A percentile compares a stretch with the other conserved stretches of the same genome.
phyloP scores from a whole-genome alignment of 2,113 vertebrate genomes.

The Dicrurus megarhynchus region DNA sequence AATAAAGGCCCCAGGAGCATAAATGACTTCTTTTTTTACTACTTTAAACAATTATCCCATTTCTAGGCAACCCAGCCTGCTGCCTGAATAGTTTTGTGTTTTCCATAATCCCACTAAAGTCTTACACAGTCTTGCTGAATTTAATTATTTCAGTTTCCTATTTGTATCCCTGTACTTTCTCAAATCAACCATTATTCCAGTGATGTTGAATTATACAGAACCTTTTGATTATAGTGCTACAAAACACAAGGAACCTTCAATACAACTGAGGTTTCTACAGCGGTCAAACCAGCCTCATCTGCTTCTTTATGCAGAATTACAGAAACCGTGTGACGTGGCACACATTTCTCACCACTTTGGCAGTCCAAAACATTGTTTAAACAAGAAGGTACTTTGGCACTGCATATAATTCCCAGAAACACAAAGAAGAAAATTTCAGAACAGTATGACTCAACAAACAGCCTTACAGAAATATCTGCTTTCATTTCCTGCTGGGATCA shows the following conservation, averaged over 20 bases:
- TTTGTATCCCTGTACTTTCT: neutral
- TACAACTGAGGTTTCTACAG: neutral
- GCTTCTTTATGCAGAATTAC: neutral
- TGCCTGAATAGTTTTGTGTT: slow-evolving; percentile 11
- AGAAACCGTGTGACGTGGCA: neutral
- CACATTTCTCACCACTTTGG: neutral
- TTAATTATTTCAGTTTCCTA: slow-evolving; percentile 14
- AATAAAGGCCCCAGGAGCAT: neutral
- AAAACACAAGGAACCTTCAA: neutral
- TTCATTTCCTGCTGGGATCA: slow-evolving; percentile 38
- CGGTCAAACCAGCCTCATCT: neutral
- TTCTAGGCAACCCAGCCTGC: slow-evolving; percentile 4
- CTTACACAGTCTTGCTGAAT: neutral
- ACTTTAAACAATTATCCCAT: neutral
- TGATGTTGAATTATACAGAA: slow-evolving; percentile 35
- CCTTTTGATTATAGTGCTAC: slow-evolving; percentile 13
- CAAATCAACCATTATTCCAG: neutral
- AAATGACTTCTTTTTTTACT: neutral
- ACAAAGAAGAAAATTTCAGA: slow-evolving; percentile 40
- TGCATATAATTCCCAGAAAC: slow-evolving; percentile 10
- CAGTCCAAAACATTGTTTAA: slow-evolving; percentile 14
- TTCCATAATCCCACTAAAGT: slow-evolving; percentile 9
- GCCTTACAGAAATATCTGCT: neutral
- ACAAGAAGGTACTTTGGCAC: slow-evolving; percentile 41
- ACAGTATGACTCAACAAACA: slow-evolving; percentile 22